Base-by-base conservation (phyloP, 2,888 invertebrate genomes). In the Camptogramma bilineatum region DNA sequence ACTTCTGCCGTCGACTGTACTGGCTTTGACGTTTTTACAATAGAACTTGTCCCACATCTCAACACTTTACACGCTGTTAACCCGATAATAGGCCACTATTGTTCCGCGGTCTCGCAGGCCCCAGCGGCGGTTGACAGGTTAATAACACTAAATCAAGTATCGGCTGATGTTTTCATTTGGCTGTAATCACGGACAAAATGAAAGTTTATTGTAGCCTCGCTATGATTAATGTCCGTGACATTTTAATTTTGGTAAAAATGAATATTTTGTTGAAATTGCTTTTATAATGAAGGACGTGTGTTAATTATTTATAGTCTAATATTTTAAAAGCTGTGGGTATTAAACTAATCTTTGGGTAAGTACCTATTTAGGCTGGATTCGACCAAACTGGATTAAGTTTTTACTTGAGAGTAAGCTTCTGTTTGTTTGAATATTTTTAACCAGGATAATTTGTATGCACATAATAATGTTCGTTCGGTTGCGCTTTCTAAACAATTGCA, bases 101-200 rank as follows among this genome's bases (percentile, higher is more conserved):
- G 87, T 88, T 68, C 70, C 65, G 69, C 57, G 74, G 75, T 62
- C 61, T 52, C 59, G 24, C 52, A 62, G 60, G 59, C 78, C 71
- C 69, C 64, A 76, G 73, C 71, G 84, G 85, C 82, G 76, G 77
- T 66, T 88, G 90, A 88, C 90, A 88, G 84, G 76, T 89, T 88
- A 89, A 90, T 90, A 88, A 90, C 84, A 85, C 85, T 90, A 88
- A 87, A 89, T 89, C 88, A 89, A 83, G 79, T 83, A 84, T 85
- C 78, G 78, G 66, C 47, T 74, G 76, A 80, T 81, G 80, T 80
- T 82, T 81, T 80, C 82, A 83, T 83, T 78, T 69, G 66, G 72
- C 77, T 75, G 80, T 82, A 83, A 83, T 84, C 82, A 78, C 74
- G 80, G 72, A 73, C 77, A 78, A 82, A 83, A 83, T 81, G 81